Conservation (phyloP, 2,797 vertebrate species). For the Acropternis orthonyx region DNA sequence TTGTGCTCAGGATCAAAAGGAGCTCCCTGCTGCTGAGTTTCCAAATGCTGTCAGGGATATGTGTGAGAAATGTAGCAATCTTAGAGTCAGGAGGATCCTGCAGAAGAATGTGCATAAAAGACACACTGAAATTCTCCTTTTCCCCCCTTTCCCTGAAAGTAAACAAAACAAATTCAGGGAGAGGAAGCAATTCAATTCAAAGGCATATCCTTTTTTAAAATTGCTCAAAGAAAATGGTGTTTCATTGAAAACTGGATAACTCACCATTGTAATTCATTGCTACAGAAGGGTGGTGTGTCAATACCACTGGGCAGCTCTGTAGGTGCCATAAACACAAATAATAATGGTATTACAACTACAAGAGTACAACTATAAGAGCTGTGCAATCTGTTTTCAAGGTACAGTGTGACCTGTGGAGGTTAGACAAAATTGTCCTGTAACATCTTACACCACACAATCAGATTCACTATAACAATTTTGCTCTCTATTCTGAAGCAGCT, state of each 20-base stretch:
- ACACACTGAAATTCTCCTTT: neutral
- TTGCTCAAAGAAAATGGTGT: neutral
- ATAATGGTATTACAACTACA: neutral
- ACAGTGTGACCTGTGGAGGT: neutral
- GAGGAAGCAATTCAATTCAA: neutral
- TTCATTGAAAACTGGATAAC: neutral
- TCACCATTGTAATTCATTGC: neutral
- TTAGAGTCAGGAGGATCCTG: neutral
- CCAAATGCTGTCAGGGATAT: neutral
- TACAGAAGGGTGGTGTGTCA: neutral
- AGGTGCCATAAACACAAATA: neutral
- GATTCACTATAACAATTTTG: slow-evolving; percentile 9
- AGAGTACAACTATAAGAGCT: neutral
- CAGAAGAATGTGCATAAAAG: neutral
- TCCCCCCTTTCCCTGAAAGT: neutral
- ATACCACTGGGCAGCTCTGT: neutral
- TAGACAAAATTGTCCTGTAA: neutral
- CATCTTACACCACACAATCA: neutral
- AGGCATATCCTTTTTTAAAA: neutral
- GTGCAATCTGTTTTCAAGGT: slow-evolving; percentile 13
- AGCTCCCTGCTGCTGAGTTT: neutral
- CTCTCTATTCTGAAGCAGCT: neutral
- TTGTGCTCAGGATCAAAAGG: neutral
- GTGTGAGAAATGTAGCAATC: neutral
- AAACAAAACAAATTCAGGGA: neutral